phyloP scores from a whole-genome alignment of 2,113 vertebrate genomes.

The Sus scrofa region DNA sequence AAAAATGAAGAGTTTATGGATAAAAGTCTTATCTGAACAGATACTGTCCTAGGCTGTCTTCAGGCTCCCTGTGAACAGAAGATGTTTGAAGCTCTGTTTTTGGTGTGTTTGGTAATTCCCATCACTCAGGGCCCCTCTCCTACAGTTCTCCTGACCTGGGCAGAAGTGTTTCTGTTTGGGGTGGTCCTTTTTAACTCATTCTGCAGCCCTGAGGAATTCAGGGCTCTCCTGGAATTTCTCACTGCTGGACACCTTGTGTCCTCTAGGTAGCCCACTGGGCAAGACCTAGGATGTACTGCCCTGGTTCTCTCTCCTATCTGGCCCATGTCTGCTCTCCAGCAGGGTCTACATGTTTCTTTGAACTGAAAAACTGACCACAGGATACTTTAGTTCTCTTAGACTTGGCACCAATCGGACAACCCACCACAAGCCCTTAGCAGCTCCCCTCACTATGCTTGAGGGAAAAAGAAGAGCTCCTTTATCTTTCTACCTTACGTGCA shows the following conservation, averaged over 20 bases:
- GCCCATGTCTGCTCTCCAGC: not conserved
- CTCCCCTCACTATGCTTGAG: not conserved
- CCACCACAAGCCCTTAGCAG: not conserved
- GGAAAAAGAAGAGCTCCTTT: not conserved
- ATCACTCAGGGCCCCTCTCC: not conserved
- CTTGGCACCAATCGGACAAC: not conserved
- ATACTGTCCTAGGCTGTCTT: not conserved
- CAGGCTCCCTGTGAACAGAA: not conserved
- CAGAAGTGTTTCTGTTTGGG: not conserved
- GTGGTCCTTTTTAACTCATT: not conserved
- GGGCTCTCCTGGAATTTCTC: not conserved
- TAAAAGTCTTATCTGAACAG: not conserved
- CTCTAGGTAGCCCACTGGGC: not conserved
- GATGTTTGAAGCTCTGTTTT: not conserved
- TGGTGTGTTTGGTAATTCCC: not conserved
- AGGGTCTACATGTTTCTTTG: not conserved
- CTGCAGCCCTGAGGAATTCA: not conserved
- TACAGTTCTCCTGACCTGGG: not conserved
- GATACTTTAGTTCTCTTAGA: not conserved
- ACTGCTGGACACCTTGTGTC: not conserved
- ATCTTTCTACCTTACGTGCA: not conserved
- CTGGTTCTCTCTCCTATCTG: not conserved
- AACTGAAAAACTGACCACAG: not conserved
- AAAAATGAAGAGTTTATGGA: not conserved
- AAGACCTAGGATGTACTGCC: not conserved